Base-by-base conservation (phyloP, 2,113 vertebrate species). In the Numenius arquata region DNA sequence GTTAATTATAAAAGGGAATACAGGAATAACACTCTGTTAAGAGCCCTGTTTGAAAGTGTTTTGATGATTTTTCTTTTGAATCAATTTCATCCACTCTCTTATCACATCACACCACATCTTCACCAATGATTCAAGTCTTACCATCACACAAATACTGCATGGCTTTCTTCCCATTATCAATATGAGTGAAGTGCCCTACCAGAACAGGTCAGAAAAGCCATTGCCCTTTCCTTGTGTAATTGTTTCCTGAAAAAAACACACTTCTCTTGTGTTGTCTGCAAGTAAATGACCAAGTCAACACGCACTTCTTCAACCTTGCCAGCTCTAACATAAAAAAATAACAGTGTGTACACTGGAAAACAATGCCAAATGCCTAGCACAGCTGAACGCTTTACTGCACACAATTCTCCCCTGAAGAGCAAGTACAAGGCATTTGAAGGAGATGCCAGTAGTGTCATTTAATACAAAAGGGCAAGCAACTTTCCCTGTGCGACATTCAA, bases 1-100 rank as follows among this genome's bases (percentile, higher is more conserved):
- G 76, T 89, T 97, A 95, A 96, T 97, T 97, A 83, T 95, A 89
- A 90, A 92, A 93, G 17, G 41, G 68, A 86, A 50, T 48, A 86
- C 23, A 93, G 75, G 70, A 89, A 73, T 56, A 93, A 41, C 43
- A 72, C 17, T 76, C 25, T 26, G 50, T 78, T 96, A 95, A 95
- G 32, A 79, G 50, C 80, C 76, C 61, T 58, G 58, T 70, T 89
- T 89, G 87, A 93, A 95, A 80, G 59, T 41, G 65, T 85, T 96
- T 93, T 95, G 88, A 91, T 84, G 15, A 71, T 84, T 93, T 88
- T 90, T 89, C 82, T 78, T 95, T 89, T 87, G 62, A 95, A 67
- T 78, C 62, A 68, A 71, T 95, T 95, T 94, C 27, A 59, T 86
- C 85, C 75, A 50, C n/a, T 91, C 19, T 87, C 70, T 88, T 91